Base-by-base conservation (phyloP, 2,888 invertebrate species). In the Buathra laborator region DNA sequence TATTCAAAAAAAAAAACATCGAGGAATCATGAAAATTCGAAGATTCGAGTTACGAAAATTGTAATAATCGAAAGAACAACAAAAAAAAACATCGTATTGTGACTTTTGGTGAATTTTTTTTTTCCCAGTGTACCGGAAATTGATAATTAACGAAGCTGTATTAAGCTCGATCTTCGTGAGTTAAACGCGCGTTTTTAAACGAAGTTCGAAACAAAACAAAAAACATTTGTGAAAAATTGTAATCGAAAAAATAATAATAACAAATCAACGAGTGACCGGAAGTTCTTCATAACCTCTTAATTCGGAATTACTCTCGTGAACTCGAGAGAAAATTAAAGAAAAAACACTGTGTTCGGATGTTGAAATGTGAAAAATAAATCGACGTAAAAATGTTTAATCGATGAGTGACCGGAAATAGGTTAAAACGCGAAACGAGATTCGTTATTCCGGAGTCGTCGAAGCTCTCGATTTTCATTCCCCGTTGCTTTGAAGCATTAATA, bases 371-470 rank as follows among this genome's bases (percentile, higher is more conserved):
- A 48, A 56, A 43, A 16, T 16, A 46, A n/a, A 48, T 56, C 56
- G 19, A 24, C 32, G 10, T 16, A 56, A 46, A 44, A 37, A 53
- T 5, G 12, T 6, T n/a, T 37, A 46, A 67, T 32, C 51, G 62
- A 71, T 77, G 29, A 78, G 72, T 59, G 67, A 74, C 59, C 78
- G 78, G 78, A 74, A 79, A 32, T 66, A 32, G 19, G 19, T 46
- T 9, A 19, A 12, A 56, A 56, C 19, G 56, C 56, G 24, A 24
- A 37, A 19, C 56, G 56, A 56, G 24, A 56, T 24, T 56, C 19
- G 56, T 56, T 19, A 16, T 16, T 16, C 19, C 14, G 53, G 53
- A 53, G 53, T 53, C 53, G n/a, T 9, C 56, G 56, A 4, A 10
- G 56, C 56, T 56, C 24, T 12, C 56, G 56, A 19, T 56, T 56